Evolutionary conservation across 1,140 invertebrate species (phyloP), one percentile per base, ranked within the genome.

Genomic region (Chlorops oryzae): DNA sequence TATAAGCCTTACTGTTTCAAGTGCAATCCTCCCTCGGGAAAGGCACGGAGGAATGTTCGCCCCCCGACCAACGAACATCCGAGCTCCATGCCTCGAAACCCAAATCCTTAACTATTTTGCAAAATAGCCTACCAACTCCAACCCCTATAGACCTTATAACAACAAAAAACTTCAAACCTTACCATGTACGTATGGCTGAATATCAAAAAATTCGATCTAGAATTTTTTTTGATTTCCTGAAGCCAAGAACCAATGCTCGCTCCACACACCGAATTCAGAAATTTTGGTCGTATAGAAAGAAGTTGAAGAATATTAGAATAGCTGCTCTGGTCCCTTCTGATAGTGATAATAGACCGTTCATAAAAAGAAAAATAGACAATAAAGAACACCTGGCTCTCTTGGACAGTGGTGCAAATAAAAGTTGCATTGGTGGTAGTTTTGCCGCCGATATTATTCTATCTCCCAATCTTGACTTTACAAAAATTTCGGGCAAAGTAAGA

Each of bases 341-440:
- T 47, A 24, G 35, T 22, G 35, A 17, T 38, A 22, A 5, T 25
- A 47, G 13, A 21, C 17, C 39, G 12, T 50, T 50, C 35, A 24
- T 50, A 23, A 23, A 34, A n/a, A n/a, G n/a, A n/a, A n/a, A n/a
- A n/a, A n/a, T n/a, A n/a, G n/a, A n/a, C n/a, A n/a, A n/a, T n/a
- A n/a, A n/a, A n/a, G n/a, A n/a, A n/a, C n/a, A n/a, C n/a, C n/a
- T n/a, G n/a, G n/a, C n/a, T 15, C 42, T 32, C 20, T 1, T 7
- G 2, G 47, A 50, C 21, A 47, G 35, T 3, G 46, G 46, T 0
- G 34, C 46, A 2, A 39, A 23, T 34, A 39, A 37, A 1, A 39
- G 35, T 17, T 47, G 45, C 22, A 47, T 47, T 22, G 45, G 45
- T 6, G n/a, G 12, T n/a, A 20, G 23, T 23, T 22, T 47, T 13